These are phyloP conservation scores for Silurus meridionalis DNA, from an alignment of 2,113 vertebrate species.

Conservation along the genomic window DNA sequence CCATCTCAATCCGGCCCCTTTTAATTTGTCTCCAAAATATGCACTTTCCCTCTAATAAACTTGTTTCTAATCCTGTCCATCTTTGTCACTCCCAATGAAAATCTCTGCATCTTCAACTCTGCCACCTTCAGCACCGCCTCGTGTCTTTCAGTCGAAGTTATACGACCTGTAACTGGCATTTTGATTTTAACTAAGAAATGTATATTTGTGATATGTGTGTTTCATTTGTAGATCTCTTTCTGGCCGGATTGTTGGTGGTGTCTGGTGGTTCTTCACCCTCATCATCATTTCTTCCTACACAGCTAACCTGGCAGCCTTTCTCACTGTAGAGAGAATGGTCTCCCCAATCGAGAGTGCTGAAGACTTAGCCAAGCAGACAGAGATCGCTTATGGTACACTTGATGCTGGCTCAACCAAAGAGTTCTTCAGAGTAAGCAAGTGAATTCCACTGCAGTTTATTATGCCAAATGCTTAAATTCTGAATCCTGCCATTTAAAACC, in stretches of 20 bases:
- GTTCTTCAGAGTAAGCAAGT: constrained; percentile 89
- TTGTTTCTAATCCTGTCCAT: no score
- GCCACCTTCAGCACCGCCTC: no score
- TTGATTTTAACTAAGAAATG: neutral
- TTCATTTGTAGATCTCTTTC: constrained; percentile 82
- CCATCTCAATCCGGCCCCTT: no score
- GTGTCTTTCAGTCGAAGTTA: neutral
- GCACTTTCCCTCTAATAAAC: no score
- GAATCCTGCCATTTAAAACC: neutral
- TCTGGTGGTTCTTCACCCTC: constrained; percentile 99
- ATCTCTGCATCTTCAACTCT: no score
- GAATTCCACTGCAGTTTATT: neutral
- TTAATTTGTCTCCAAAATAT: no score
- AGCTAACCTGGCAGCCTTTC: constrained; percentile 97
- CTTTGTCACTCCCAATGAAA: no score
- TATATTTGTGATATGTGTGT: constrained; percentile 41
- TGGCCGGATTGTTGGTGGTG: constrained; percentile 93
- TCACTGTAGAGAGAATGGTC: constrained; percentile 98
- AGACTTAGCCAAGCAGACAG: constrained; percentile 96
- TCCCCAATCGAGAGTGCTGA: constrained; percentile 98
- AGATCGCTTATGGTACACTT: constrained; percentile 95
- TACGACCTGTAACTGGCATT: neutral
- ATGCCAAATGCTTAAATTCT: neutral
- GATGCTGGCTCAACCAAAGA: constrained; percentile 98
- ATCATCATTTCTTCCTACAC: constrained; percentile 99